Conservation (phyloP, 2,113 vertebrate species). For the Labeo catla region DNA sequence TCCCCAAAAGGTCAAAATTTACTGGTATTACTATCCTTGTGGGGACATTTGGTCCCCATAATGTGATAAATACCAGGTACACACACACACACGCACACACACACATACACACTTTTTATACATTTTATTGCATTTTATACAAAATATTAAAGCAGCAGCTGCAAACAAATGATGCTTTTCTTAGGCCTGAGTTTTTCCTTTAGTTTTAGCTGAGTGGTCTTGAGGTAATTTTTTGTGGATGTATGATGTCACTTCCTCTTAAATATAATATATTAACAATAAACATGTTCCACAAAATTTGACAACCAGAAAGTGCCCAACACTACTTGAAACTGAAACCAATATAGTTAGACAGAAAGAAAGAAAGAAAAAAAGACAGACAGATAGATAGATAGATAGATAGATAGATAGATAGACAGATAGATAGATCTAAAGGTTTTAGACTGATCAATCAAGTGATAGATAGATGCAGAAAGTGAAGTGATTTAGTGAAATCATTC, state of each 20-base stretch:
- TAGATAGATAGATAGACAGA: too few relatives aligned
- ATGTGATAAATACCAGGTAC: too few relatives aligned
- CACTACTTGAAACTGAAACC: background rate
- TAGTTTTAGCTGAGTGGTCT: background rate
- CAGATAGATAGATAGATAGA: background rate
- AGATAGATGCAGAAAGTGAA: background rate
- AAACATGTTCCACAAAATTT: background rate
- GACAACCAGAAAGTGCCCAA: background rate
- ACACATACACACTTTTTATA: background rate
- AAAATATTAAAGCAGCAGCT: background rate
- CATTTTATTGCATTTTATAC: background rate
- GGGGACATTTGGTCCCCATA: too few relatives aligned
- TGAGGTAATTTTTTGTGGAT: background rate
- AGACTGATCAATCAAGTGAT: background rate
- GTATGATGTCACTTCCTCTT: background rate
- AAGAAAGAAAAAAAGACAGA: background rate
- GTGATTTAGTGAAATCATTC: slow-evolving; percentile 8
- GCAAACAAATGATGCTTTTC: background rate
- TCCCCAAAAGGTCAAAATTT: too few relatives aligned
- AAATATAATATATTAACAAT: background rate
- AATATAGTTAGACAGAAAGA: background rate
- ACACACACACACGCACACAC: too few relatives aligned
- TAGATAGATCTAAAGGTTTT: background rate
- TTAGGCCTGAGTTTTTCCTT: background rate
- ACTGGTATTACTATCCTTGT: too few relatives aligned